Evolutionary conservation across 2,797 vertebrate genomes (phyloP).

Genomic region (Hypotaenidia philippensis): DNA sequence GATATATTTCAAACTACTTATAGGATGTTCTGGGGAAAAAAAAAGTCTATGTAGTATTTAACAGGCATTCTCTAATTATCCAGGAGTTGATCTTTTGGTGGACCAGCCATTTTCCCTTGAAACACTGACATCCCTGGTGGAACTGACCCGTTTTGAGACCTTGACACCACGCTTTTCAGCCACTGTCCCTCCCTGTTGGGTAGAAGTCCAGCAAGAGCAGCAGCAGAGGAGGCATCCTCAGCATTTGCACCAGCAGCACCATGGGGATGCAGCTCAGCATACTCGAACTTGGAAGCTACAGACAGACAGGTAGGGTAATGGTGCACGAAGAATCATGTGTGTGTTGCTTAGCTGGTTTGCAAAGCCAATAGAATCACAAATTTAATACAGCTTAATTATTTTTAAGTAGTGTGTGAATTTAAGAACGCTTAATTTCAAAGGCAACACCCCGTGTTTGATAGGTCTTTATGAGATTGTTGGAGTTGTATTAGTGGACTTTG

Average conservation of each 20-base stretch:
- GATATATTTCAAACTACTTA: neutral
- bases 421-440: neutral
- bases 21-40: neutral
- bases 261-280: constrained; percentile 97
- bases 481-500: neutral
- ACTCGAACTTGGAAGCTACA: constrained; percentile 98
- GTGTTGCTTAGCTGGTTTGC: rapidly evolving
- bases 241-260: constrained; percentile 97
- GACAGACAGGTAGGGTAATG: constrained; percentile 84
- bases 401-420: neutral
- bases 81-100: constrained; percentile 96
- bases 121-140: constrained; percentile 93
- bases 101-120: constrained; percentile 93
- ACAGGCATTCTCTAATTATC: neutral
- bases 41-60: neutral
- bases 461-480: neutral
- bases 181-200: constrained; percentile 98
- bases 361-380: neutral
- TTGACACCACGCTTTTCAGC: constrained; percentile 96
- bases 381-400: neutral
- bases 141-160: constrained; percentile 97
- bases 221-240: constrained; percentile 97
- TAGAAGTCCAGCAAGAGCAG: constrained; percentile 98
- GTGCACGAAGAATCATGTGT: rapidly evolving
- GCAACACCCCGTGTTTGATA: rapidly evolving